Percentiles rank a stretch among this genome's conserved stretches.
phyloP scores from a whole-genome alignment of 2,113 vertebrate species.

The Misgurnus mizolepis region DNA sequence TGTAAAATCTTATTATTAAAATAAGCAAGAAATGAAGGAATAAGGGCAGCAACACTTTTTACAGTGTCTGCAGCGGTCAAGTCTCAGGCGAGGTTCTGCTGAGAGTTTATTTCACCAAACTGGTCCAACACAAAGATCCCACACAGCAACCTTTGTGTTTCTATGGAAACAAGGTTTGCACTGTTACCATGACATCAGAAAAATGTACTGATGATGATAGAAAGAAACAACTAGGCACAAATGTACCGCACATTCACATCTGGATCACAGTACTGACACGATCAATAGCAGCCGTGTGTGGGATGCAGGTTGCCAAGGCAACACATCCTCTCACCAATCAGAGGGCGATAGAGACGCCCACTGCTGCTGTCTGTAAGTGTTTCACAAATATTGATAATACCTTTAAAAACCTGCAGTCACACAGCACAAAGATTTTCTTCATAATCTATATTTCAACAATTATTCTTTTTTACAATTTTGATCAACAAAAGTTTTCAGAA shows the following conservation, averaged over 20 bases:
- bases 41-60: too few relatives aligned
- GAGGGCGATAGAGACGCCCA: conserved; percentile 49
- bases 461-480: conserved; percentile 84
- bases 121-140: conserved; percentile 29
- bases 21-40: too few relatives aligned
- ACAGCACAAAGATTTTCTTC: neutral
- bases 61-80: too few relatives aligned
- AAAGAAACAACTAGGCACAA: conserved; percentile 59
- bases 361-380: conserved; percentile 20
- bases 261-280: conserved; percentile 8
- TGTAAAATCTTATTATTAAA: too few relatives aligned
- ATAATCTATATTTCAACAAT: conserved; percentile 87
- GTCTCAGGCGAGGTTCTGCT: too few relatives aligned
- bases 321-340: conserved; percentile 64
- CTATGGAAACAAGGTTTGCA: conserved; percentile 74
- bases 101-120: too few relatives aligned
- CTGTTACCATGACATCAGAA: conserved; percentile 64
- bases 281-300: conserved; percentile 55
- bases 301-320: conserved; percentile 72
- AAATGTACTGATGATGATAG: conserved; percentile 70
- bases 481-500: conserved; percentile 76
- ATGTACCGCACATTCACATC: conserved; percentile 17
- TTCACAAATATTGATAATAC: neutral
- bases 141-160: conserved; percentile 68
- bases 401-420: neutral